These are phyloP conservation scores for Aproaerema taeniolella DNA, from an alignment of 2,888 invertebrate species.

Conservation along the genomic window DNA sequence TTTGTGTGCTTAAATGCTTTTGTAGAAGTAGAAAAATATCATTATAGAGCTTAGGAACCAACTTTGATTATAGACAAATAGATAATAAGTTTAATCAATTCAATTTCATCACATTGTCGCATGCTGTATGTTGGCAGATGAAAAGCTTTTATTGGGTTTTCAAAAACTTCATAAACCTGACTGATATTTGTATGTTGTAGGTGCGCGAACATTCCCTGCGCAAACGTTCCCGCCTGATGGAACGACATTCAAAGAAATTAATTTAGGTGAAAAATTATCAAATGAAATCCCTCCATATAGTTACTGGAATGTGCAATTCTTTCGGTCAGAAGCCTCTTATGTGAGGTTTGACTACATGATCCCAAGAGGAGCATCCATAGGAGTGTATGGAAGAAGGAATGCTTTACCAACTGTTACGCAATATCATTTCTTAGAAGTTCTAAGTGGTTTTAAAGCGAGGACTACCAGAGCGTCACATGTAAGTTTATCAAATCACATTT, in stretches of 20 bases:
- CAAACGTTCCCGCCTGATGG: constrained; percentile 95
- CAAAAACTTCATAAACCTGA: too few relatives aligned
- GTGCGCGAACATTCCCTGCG: constrained; percentile 92
- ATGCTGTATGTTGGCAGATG: constrained; percentile 27
- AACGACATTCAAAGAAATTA: constrained; percentile 93
- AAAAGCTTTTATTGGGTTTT: too few relatives aligned
- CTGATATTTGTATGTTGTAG: constrained; percentile 63
- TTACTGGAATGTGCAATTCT: constrained; percentile 98
- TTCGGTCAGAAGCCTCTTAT: constrained; percentile 95
- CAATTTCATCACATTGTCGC: constrained; percentile 50
- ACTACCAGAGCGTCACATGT: constrained; percentile 91
- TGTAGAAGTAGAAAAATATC: too few relatives aligned
- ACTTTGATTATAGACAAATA: too few relatives aligned
- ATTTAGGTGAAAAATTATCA: constrained; percentile 90
- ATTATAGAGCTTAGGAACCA: too few relatives aligned
- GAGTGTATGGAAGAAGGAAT: constrained; percentile 95
- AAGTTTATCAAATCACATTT: constrained; percentile 61
- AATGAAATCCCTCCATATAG: constrained; percentile 95
- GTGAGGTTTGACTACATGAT: constrained; percentile 97
- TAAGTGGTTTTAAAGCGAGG: constrained; percentile 92
- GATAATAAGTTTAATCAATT: too few relatives aligned
- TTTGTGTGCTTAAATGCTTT: too few relatives aligned
- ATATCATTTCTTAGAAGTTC: constrained; percentile 96
- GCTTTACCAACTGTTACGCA: constrained; percentile 97
- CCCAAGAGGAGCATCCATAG: constrained; percentile 93